These are phyloP conservation scores for Phoxinus phoxinus DNA, from an alignment of 2,113 vertebrate species.

Conservation along the genomic window DNA sequence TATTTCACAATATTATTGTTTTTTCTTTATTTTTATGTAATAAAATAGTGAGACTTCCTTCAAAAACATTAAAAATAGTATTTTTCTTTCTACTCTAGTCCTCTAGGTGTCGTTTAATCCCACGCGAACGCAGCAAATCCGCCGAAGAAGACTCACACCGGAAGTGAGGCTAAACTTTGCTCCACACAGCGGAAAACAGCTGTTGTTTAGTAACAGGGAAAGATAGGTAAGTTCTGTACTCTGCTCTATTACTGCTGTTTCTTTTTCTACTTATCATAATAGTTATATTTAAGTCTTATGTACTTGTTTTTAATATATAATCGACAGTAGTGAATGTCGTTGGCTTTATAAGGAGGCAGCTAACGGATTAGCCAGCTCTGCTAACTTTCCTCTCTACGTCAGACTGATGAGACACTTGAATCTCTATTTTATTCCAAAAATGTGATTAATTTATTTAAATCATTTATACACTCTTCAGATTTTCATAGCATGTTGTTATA, in stretches of 20 bases:
- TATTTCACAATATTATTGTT: no score
- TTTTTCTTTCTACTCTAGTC: background rate
- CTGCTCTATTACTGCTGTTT: background rate
- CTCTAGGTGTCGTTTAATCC: constrained; percentile 23
- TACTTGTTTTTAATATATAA: background rate
- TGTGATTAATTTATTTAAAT: background rate
- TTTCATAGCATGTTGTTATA: background rate
- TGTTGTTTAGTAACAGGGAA: constrained; percentile 74
- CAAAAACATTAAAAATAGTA: no score
- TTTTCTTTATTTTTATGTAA: no score
- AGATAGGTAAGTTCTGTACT: constrained; percentile 71
- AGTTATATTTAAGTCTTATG: background rate
- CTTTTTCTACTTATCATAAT: background rate
- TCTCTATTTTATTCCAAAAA: background rate
- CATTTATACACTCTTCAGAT: background rate
- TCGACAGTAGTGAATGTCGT: background rate
- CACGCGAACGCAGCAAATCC: background rate
- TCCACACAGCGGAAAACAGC: constrained; percentile 75
- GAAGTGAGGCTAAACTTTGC: constrained; percentile 80
- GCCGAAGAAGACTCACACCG: constrained; percentile 62
- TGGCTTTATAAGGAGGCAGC: background rate
- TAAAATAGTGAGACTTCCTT: no score
- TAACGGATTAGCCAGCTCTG: constrained; percentile 36
- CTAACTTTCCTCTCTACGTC: constrained; percentile 41
- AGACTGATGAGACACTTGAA: background rate